A percentile compares a stretch with the other conserved stretches of the same genome.
These are phyloP conservation scores for Thyatira batis DNA, from an alignment of 2,888 invertebrate genomes.

Conservation along the genomic window DNA sequence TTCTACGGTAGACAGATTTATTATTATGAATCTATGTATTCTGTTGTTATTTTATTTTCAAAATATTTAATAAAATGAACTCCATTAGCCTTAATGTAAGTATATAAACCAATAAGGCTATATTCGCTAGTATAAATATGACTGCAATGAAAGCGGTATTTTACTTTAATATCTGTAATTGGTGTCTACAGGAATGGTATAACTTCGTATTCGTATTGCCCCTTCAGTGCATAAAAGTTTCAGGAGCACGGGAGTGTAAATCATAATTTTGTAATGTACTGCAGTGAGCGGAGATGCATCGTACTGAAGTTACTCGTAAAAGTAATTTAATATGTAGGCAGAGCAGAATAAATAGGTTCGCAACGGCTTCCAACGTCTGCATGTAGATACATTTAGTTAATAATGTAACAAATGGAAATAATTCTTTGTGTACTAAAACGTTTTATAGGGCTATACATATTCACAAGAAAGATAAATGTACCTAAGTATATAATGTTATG, in stretches of 20 bases:
- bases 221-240: slow-evolving; percentile 32
- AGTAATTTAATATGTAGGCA: slow-evolving; percentile 46
- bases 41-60: slow-evolving; percentile 19
- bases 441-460: neutral
- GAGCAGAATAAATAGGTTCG: slow-evolving; percentile 12
- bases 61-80: slow-evolving; percentile 9
- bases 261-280: slow-evolving; percentile 41
- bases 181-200: neutral
- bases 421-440: too few species aligned
- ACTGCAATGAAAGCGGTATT: too few species aligned
- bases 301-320: slow-evolving; percentile 34
- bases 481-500: neutral
- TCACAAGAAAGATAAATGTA: neutral
- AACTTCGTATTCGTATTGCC: neutral
- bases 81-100: too few species aligned
- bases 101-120: too few species aligned
- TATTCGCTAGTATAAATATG: too few species aligned
- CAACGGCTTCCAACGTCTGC: neutral
- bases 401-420: neutral
- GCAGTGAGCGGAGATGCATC: slow-evolving; percentile 30
- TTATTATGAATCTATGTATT: slow-evolving; percentile 8
- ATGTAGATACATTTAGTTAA: neutral
- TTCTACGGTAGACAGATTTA: slow-evolving; percentile 19
- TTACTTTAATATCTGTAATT: neutral
- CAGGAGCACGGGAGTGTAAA: slow-evolving; percentile 32